Percentiles rank a stretch among this genome's conserved stretches.
phyloP scores from a whole-genome alignment of 2,113 vertebrate genomes.

The Anseranas semipalmata region DNA sequence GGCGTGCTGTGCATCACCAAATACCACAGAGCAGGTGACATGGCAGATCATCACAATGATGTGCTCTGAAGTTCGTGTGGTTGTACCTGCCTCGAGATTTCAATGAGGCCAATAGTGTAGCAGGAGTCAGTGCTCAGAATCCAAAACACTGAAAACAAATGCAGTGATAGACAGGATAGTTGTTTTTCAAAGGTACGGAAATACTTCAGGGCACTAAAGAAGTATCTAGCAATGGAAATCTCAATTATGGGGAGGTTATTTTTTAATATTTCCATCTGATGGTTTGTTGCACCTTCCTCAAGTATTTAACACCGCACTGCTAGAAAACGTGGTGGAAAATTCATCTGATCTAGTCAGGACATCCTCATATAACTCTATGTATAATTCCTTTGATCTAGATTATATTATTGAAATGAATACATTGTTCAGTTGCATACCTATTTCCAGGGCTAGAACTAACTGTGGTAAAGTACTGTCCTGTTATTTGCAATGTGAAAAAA shows the following conservation, averaged over 20 bases:
- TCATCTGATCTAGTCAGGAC: not conserved
- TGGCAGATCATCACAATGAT: not conserved
- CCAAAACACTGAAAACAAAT: not conserved
- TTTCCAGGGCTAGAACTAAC: constrained; percentile 1
- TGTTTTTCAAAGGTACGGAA: not conserved
- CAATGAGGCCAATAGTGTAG: not conserved
- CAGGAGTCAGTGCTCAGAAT: not conserved
- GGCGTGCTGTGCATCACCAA: not conserved
- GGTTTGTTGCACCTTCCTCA: not conserved
- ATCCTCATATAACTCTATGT: not conserved
- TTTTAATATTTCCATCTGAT: not conserved
- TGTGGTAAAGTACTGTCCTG: not conserved
- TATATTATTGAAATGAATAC: not conserved
- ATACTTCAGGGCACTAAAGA: not conserved
- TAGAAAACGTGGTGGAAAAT: not conserved
- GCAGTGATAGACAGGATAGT: not conserved
- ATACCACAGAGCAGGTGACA: not conserved
- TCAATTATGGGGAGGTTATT: fast-evolving
- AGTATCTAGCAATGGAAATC: not conserved
- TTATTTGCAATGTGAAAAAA: not conserved
- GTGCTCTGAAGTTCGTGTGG: not conserved
- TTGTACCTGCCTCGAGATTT: not conserved
- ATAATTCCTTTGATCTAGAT: not conserved
- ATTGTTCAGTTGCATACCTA: not conserved
- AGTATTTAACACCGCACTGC: not conserved